Evolutionary conservation across 2,888 invertebrate genomes (phyloP), one percentile per base, ranked within the genome.

Genomic region (Cloeon dipterum): DNA sequence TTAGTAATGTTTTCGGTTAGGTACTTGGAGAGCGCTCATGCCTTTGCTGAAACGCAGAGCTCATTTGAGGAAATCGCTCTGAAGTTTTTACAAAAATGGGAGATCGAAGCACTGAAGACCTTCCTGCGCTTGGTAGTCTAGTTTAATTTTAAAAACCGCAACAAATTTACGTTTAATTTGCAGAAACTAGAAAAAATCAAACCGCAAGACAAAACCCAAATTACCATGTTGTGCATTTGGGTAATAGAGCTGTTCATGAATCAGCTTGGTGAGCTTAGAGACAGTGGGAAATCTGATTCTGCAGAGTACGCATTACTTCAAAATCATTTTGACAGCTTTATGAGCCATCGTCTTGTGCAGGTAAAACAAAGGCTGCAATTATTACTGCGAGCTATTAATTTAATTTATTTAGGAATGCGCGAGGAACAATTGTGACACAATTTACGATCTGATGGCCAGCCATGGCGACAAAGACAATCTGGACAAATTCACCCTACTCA

Each of bases 61-160:
- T 81, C 89, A 16, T 94, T 98, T 52, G 96, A 96, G 59, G 86
- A 86, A 46, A 74, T 94, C 25, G 83, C 91, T 38, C 61, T 96
- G 10, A 91, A 89, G 52, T 93, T 94, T 54, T 61, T 91, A 14
- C 71, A 79, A 52, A 65, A 73, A 0, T 69, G 77, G 39, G 68
- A 89, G 51, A 75, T 79, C 40, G 75, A 77, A 45, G 85, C 94
- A 0, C 58, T 98, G 35, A 85, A 89, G 58, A 70, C 75, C 10
- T 93, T 86, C 51, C 61, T 96, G n/a, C 66, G 69, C 38, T 76
- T 70, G 54, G 61, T 61, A n/a, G n/a, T n/a, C n/a, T n/a, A n/a
- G 17, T 14, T 10, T 19, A 18, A 19, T 34, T 23, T 36, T 11
- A n/a, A n/a, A n/a, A n/a, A 21, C n/a, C 23, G 32, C 32, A 33